A percentile compares a stretch with the other conserved stretches of the same genome.
Conservation (phyloP, 37 sponge, comb jelly and placozoan genomes). For the Aplysina aerophoba region DNA sequence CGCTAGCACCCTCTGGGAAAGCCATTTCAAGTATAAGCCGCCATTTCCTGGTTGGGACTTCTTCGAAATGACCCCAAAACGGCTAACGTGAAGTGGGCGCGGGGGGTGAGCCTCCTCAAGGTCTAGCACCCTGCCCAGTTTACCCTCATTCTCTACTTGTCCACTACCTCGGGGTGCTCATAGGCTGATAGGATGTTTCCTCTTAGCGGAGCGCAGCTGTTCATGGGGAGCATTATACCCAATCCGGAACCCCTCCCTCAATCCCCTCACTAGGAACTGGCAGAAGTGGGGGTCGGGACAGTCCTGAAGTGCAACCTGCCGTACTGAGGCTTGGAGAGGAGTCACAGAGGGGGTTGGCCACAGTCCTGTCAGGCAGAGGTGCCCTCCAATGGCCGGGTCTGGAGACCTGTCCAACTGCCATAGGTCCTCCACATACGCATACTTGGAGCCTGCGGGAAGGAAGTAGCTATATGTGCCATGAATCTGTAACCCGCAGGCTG, state of each 20-base stretch:
- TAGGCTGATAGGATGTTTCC: conserved; percentile 41
- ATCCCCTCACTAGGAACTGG: too few relatives aligned
- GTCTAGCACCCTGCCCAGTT: conserved; percentile 6
- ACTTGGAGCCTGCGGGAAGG: too few relatives aligned
- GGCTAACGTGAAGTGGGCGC: conserved; percentile 26
- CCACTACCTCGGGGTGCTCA: conserved; percentile 41
- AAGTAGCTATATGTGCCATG: too few relatives aligned
- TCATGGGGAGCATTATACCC: too few relatives aligned
- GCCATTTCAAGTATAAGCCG: conserved; percentile 46
- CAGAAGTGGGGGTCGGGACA: background rate
- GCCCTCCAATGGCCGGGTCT: too few relatives aligned
- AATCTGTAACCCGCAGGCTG: too few relatives aligned
- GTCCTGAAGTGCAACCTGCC: background rate
- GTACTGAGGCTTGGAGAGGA: background rate
- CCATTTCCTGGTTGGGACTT: conserved; percentile 28
- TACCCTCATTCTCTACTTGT: conserved; percentile 3
- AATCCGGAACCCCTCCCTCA: too few relatives aligned
- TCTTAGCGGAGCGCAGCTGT: too few relatives aligned
- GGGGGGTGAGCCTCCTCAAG: background rate
- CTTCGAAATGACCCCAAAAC: conserved; percentile 44
- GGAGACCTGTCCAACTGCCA: too few relatives aligned
- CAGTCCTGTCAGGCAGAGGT: too few relatives aligned
- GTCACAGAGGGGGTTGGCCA: too few relatives aligned
- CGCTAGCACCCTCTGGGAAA: conserved; percentile 23
- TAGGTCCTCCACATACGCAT: too few relatives aligned